phyloP scores from a whole-genome alignment of 2,888 invertebrate genomes.

The Gymnocheta viridis region DNA sequence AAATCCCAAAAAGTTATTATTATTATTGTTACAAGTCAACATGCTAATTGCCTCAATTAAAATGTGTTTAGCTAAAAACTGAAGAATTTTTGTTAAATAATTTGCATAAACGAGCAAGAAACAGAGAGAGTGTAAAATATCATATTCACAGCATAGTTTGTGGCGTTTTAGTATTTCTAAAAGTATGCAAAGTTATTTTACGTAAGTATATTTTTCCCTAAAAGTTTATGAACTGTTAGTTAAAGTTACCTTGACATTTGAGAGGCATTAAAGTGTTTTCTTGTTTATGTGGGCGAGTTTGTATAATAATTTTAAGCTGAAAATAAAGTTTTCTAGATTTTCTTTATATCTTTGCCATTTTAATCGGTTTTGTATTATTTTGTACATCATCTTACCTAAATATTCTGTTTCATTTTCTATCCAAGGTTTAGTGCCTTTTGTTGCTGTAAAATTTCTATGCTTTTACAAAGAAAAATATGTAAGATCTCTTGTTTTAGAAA shows the following conservation, averaged over 20 bases:
- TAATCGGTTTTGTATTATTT: neutral
- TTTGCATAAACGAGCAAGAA: neutral
- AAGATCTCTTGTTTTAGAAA: slow-evolving; percentile 37
- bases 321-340: neutral
- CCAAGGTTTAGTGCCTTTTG: neutral
- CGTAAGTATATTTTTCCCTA: neutral
- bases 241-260: slow-evolving; percentile 33
- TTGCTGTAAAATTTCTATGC: neutral
- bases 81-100: neutral
- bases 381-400: neutral
- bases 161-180: slow-evolving; percentile 1
- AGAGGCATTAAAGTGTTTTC: neutral
- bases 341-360: neutral
- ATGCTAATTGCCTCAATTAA: slow-evolving; percentile 50
- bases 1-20: slow-evolving; percentile 32
- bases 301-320: neutral
- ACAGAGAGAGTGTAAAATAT: neutral
- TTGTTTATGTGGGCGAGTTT: neutral
- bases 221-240: neutral
- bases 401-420: neutral
- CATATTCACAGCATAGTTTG: slow-evolving; percentile 31
- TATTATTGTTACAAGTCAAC: slow-evolving; percentile 36
- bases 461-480: neutral
- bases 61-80: slow-evolving; percentile 21
- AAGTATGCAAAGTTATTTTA: slow-evolving; percentile 27